Base-by-base conservation (phyloP, 2,888 invertebrate genomes). In the Tenthredo mesomela region DNA sequence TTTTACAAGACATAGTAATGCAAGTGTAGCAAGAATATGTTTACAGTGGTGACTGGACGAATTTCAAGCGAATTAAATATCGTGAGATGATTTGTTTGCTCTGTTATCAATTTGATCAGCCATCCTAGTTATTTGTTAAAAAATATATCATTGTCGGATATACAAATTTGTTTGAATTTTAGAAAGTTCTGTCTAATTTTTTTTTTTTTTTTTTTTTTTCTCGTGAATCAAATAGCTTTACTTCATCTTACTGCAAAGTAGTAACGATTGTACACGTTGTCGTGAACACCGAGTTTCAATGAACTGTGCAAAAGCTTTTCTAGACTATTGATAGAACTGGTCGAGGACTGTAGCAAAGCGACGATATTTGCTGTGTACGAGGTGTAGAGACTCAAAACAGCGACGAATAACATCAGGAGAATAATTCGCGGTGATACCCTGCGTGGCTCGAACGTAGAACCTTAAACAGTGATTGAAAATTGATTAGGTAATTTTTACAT, bases 301-400 rank as follows among this genome's bases (percentile, higher is more conserved):
- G 96, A 94, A 0, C 96, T 96, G 86, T 95, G 94, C 3, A 96
- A 92, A 37, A 97, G 93, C 90, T 96, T 96, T 1, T 94, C 93
- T 12, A 96, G 90, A 0, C 95, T 95, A 88, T 94, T 94, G 84
- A 97, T 96, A 87, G 95, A 95, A 1, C 95, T 95, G 0, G 96
- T 96, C 40, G 96, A 96, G 0, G 96, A 96, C 90, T 97, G 96
- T 0, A 97, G 93, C 0, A 97, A 92, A 0, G 96, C 96, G 0
- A 97, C 97, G 75, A 97, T 97, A 89, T 96, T 96, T 0, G 97
- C 97, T 0, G 97, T 95, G 89, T 96, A 97, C 0, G 97, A 96
- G 0, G 96, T 96, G 90, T 96, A 97, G 0, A 97, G 93, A 88
- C 96, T 97, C 94, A 97, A 95, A 4, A 96, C 92, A 0, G 96